These are phyloP conservation scores for Limnephilus auricula DNA, from an alignment of 2,888 invertebrate species.

Conservation along the genomic window DNA sequence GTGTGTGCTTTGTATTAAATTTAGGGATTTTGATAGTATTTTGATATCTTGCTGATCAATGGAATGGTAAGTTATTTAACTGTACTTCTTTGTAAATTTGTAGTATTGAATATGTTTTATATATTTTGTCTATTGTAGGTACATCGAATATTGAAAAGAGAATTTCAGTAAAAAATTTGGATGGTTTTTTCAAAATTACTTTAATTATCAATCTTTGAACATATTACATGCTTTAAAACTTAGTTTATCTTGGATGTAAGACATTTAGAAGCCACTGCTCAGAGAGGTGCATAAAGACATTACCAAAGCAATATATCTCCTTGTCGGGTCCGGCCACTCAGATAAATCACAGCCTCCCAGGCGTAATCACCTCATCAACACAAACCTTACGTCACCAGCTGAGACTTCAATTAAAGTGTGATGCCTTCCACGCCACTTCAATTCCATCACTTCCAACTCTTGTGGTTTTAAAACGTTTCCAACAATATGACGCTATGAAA, in stretches of 20 bases:
- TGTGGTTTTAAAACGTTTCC: background rate
- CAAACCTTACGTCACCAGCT: conserved; percentile 55
- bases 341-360: conserved; percentile 59
- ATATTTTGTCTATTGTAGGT: too few species aligned
- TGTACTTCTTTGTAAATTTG: too few species aligned
- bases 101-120: too few species aligned
- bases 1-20: too few species aligned
- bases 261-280: background rate
- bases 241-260: background rate
- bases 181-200: too few species aligned
- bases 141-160: too few species aligned
- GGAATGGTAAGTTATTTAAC: too few species aligned
- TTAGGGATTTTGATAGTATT: too few species aligned
- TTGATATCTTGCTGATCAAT: too few species aligned
- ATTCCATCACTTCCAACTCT: background rate
- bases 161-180: too few species aligned
- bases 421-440: background rate
- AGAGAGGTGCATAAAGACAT: conserved; percentile 57
- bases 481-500: background rate
- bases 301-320: conserved; percentile 57
- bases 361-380: conserved; percentile 63
- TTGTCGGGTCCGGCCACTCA: conserved; percentile 57
- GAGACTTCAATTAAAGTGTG: conserved; percentile 17
- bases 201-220: too few species aligned
- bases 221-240: background rate